These are phyloP conservation scores for Nesogale talazaci DNA, from an alignment of 2,113 vertebrate genomes.

Conservation along the genomic window DNA sequence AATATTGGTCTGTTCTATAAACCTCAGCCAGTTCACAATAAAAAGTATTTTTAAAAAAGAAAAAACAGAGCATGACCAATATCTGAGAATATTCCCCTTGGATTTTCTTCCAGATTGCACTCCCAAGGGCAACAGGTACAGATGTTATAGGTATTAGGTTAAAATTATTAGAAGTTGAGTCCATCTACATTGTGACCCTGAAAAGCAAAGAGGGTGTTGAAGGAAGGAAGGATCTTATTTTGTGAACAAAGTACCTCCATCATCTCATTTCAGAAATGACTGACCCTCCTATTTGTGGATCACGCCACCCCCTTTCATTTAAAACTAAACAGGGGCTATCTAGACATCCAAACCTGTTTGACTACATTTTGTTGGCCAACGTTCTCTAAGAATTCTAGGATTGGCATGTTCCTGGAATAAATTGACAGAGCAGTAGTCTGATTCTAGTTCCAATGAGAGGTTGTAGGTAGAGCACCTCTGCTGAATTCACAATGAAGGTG, in stretches of 20 bases:
- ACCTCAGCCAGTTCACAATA: too few species aligned
- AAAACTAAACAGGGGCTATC: conserved; percentile 50
- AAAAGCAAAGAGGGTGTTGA: background rate
- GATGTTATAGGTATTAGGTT: background rate
- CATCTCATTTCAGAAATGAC: conserved; percentile 7
- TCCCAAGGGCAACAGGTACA: background rate
- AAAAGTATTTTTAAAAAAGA: too few species aligned
- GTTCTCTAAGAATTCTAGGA: conserved; percentile 32
- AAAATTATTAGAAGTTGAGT: background rate
- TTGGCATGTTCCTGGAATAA: conserved; percentile 19
- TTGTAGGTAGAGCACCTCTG: background rate
- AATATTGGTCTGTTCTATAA: too few species aligned
- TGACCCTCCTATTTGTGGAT: background rate
- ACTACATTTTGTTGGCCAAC: conserved; percentile 34
- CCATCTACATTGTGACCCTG: background rate
- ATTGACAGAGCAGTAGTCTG: background rate
- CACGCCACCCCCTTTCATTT: conserved; percentile 27
- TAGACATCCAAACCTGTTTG: conserved; percentile 48
- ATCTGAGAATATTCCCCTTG: background rate
- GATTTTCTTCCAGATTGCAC: background rate
- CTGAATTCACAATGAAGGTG: background rate
- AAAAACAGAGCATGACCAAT: background rate
- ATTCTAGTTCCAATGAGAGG: background rate
- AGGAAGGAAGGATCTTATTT: conserved; percentile 18
- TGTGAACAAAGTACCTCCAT: background rate